Evolutionary conservation across 2,113 vertebrate species (phyloP).

Genomic region (Loxodonta africana): DNA sequence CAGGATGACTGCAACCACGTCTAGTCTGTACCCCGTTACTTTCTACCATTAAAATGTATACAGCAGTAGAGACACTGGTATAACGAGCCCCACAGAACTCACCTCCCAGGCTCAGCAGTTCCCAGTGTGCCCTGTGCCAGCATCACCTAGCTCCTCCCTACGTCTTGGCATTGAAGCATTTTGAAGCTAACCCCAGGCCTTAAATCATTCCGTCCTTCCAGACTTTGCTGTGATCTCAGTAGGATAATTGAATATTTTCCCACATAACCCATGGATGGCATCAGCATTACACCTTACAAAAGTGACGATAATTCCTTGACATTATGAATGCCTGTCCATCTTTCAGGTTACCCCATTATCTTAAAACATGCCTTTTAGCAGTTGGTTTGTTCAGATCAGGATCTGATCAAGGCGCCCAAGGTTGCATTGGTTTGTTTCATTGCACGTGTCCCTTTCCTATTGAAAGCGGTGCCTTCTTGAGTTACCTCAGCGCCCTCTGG

Average conservation of each 20-base stretch:
- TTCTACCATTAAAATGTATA: background rate
- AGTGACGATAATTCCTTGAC: rapidly evolving
- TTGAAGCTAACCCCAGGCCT: background rate
- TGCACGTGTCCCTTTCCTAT: background rate
- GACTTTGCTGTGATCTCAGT: background rate
- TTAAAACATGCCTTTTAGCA: no score
- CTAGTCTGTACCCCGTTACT: background rate
- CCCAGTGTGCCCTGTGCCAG: rapidly evolving
- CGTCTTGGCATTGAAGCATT: background rate
- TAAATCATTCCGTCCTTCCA: rapidly evolving
- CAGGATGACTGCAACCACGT: background rate
- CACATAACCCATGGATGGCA: background rate
- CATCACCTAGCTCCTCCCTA: rapidly evolving
- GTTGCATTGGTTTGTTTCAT: background rate
- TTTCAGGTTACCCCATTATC: rapidly evolving
- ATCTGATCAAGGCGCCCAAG: background rate
- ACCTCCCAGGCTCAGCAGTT: background rate
- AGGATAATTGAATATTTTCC: background rate
- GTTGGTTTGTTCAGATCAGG: no score
- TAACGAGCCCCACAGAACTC: background rate
- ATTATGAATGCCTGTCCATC: background rate
- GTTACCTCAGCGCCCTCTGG: background rate
- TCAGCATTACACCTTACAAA: no score
- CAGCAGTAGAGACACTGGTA: background rate
- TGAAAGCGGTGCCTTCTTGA: background rate